Base-by-base conservation (phyloP, 2,113 vertebrate genomes). In the Microcebus griseorufus region DNA sequence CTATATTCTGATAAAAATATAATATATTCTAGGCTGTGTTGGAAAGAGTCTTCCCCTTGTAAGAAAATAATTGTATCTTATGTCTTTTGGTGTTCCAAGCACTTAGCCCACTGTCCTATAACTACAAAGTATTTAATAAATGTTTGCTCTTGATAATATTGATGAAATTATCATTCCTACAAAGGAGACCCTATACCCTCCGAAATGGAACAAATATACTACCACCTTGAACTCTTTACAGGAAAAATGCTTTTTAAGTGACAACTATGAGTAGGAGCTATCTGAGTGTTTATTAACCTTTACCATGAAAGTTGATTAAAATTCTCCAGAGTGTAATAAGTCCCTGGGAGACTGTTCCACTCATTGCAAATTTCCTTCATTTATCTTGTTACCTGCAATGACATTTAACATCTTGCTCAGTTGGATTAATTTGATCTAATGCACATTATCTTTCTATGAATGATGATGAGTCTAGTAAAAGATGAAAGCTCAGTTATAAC, bases 341-440 rank as follows among this genome's bases (percentile, higher is more conserved):
- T 95, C 86, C 88, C 88, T 42, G 25, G 89, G 94, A 94, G 70
- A 75, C 18, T 85, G 58, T 81, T 95, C 23, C 13, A 62, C 85
- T 97, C 93, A 76, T 67, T 88, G 93, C 20, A 94, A 85, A 96
- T 96, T 97, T 95, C 72, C 85, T 94, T 94, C 81, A 96, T 97
- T 97, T 88, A 88, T 97, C 91, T 95, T 53, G 94, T 94, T 94
- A 96, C 72, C 62, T 88, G 16, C 92, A 92, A 90, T 97, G 96
- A 88, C 91, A 96, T 95, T 97, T 97, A 96, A 87, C 80, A 84
- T 92, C 96, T 96, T 97, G 45, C 70, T 97, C 37, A 53, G 51
- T 90, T 96, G 88, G 88, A 90, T 88, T 90, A 90, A 97, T 95
- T 96, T 94, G 76, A 75, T 94, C 75, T 93, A 84, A 84, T 88